Evolutionary conservation across 2,888 invertebrate genomes (phyloP), one percentile per base, ranked within the genome.

Genomic region (Acrobasis consociella): DNA sequence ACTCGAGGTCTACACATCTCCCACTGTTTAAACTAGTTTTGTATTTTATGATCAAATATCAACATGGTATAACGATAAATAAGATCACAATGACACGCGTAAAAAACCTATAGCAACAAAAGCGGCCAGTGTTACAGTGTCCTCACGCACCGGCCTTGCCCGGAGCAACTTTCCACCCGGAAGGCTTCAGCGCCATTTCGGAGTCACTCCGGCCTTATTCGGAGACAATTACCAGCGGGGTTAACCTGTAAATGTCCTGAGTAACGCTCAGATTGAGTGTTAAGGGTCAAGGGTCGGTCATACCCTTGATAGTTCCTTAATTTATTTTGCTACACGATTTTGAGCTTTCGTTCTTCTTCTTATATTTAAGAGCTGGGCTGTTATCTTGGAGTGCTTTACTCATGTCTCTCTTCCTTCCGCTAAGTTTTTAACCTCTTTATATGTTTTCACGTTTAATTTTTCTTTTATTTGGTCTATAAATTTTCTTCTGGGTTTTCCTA

Each of bases 101-200:
- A 63, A 52, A 59, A 60, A 39, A 56, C 16, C 10, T 13, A 10
- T 1, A 0, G 15, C 17, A 46, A 46, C 46, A 69, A 72, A 69
- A 72, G 70, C 68, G 70, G 75, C 72, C 62, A 69, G 72, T 71
- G 72, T 78, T 76, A 77, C 77, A 81, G 75, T 81, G 86, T 81
- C 85, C 85, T 81, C 78, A 73, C 65, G 52, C 46, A 63, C 68
- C 77, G 83, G 82, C 88, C 89, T 88, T 88, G 88, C 75, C 68
- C 74, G 74, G 81, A 82, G 81, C 89, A 86, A 88, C 89, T 89
- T 89, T 89, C 87, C 83, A 88, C 87, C 86, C 88, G 89, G 89
- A 89, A 87, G 69, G 66, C 64, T 67, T 66, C 69, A 62, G 66
- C 67, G 77, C 80, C 75, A 75, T 78, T 77, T 80, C 76, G 59